Conservation (phyloP, 2,888 invertebrate species). For the Calameuta idolon region DNA sequence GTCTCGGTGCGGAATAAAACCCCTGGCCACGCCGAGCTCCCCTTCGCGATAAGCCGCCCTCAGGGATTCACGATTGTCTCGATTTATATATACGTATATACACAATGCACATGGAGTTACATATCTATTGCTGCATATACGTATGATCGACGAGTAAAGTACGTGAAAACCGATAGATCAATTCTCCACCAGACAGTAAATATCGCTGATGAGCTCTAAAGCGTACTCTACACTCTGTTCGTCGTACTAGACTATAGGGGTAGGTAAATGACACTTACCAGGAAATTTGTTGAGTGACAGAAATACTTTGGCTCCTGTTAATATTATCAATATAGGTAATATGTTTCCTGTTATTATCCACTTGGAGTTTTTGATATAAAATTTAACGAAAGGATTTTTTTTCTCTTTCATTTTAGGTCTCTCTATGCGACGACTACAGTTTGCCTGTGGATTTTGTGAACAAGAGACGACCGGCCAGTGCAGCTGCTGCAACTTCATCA, state of each 20-base stretch:
- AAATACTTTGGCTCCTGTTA: constrained; percentile 30
- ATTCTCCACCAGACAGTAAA: constrained; percentile 55
- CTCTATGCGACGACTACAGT: constrained; percentile 89
- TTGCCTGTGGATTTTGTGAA: constrained; percentile 85
- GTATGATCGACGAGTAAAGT: constrained; percentile 15
- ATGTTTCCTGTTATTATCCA: neutral
- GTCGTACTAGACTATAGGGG: constrained; percentile 29
- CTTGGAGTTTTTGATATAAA: neutral
- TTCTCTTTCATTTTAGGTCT: constrained; percentile 74
- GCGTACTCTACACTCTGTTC: constrained; percentile 21
- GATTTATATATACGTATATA: constrained; percentile 47
- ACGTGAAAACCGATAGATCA: constrained; percentile 46
- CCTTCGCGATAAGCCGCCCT: constrained; percentile 57
- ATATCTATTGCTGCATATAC: constrained; percentile 5
- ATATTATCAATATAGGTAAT: neutral
- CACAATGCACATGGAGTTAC: neutral
- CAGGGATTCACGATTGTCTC: constrained; percentile 60
- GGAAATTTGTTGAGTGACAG: constrained; percentile 47
- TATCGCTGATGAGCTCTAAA: constrained; percentile 55
- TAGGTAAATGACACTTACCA: constrained; percentile 37
- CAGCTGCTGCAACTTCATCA: constrained; percentile 67
- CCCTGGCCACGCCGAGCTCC: constrained; percentile 34
- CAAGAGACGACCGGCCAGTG: constrained; percentile 76
- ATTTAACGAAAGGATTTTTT: neutral
- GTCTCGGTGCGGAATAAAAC: constrained; percentile 51